Conservation (phyloP, 2,888 invertebrate genomes). For the Hyppa rectilinea region DNA sequence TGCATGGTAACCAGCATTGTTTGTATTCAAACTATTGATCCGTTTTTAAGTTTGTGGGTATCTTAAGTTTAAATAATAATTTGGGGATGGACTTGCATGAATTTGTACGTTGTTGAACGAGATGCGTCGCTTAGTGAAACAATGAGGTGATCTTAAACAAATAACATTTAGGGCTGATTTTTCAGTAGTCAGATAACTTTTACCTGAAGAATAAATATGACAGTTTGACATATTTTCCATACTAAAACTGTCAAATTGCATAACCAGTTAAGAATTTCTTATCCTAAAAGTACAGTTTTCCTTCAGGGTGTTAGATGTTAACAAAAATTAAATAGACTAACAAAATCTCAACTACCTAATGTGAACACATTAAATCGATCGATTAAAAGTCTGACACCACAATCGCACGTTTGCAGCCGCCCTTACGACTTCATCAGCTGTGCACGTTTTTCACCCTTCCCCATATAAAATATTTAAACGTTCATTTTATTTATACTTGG, state of each 20-base stretch:
- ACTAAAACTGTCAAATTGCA: too few species aligned
- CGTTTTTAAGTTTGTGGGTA: constrained; percentile 67
- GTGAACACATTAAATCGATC: not conserved
- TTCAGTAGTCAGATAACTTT: too few species aligned
- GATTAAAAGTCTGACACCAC: not conserved
- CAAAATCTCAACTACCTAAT: not conserved
- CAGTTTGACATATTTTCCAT: too few species aligned
- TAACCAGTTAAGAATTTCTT: not conserved
- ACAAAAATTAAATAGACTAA: not conserved
- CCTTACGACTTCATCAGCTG: constrained; percentile 56
- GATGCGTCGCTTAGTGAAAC: not conserved
- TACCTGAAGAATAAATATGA: too few species aligned
- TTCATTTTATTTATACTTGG: constrained; percentile 60
- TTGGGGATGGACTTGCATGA: not conserved
- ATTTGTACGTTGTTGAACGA: not conserved
- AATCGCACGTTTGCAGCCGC: constrained; percentile 29
- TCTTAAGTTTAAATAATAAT: constrained; percentile 49
- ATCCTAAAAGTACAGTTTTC: not conserved
- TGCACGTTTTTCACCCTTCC: constrained; percentile 48
- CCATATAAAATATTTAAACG: constrained; percentile 62
- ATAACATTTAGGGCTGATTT: too few species aligned
- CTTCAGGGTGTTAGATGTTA: not conserved
- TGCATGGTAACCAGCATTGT: constrained; percentile 87
- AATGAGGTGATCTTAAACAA: too few species aligned
- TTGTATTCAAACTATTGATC: constrained; percentile 88